Evolutionary conservation across 2,797 vertebrate species (phyloP).

Genomic region (Halcyon smyrnensis): DNA sequence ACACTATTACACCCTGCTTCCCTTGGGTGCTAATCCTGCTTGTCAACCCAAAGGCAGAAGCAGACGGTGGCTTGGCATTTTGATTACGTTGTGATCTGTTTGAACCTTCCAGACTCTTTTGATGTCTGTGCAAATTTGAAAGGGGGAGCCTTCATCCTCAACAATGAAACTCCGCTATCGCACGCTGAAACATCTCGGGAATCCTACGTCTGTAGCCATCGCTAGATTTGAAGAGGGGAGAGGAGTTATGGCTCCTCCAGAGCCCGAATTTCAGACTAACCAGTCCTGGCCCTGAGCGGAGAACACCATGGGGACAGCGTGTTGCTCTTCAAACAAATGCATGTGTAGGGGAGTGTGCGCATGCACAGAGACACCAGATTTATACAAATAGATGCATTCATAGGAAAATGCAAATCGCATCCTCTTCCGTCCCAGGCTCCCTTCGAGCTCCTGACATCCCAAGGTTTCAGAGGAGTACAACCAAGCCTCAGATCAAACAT

Average conservation of each 20-base stretch:
- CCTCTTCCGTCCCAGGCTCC: constrained; percentile 42
- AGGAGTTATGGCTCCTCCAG: neutral
- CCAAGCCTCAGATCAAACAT: constrained; percentile 72
- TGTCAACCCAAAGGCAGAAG: constrained; percentile 69
- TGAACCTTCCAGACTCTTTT: constrained; percentile 72
- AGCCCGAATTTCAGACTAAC: constrained; percentile 50
- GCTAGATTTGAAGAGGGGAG: neutral
- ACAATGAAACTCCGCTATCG: constrained; percentile 10
- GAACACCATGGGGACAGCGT: neutral
- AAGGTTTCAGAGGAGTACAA: constrained; percentile 73
- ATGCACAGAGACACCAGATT: constrained; percentile 59
- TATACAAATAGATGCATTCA: constrained; percentile 69
- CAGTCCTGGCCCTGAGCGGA: constrained; percentile 19
- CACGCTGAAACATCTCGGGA: constrained; percentile 23
- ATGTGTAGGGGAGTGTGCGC: constrained; percentile 1
- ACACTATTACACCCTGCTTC: constrained; percentile 71
- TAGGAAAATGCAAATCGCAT: constrained; percentile 72
- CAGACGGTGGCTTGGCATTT: constrained; percentile 68
- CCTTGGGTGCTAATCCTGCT: constrained; percentile 67
- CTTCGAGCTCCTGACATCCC: constrained; percentile 68
- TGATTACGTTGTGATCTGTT: constrained; percentile 70
- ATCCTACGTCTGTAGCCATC: neutral
- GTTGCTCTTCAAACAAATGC: constrained; percentile 60
- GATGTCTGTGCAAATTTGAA: constrained; percentile 68
- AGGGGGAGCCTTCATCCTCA: constrained; percentile 48